Evolutionary conservation across 2,113 vertebrate genomes (phyloP).

Genomic region (Rhinolophus ferrumequinum): DNA sequence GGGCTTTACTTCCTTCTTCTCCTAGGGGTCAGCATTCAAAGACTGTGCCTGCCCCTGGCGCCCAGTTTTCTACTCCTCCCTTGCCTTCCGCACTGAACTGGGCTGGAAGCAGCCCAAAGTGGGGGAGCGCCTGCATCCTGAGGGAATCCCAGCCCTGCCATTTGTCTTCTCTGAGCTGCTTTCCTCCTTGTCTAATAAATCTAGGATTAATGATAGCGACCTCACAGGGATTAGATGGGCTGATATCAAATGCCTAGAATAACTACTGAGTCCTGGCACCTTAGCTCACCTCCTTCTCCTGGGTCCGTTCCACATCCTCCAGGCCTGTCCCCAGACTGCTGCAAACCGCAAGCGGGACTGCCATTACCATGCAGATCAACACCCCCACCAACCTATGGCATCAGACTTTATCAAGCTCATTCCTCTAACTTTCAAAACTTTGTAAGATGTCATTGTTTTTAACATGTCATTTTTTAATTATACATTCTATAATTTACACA

Average conservation of each 20-base stretch:
- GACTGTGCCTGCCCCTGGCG: neutral
- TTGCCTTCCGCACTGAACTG: neutral
- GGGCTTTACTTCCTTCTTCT: neutral
- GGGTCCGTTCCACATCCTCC: neutral
- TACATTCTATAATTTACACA: neutral
- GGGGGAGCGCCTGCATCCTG: neutral
- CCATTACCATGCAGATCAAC: neutral
- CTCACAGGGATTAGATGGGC: neutral
- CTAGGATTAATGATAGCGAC: neutral
- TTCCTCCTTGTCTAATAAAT: neutral
- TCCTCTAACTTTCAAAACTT: neutral
- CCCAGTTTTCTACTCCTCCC: neutral
- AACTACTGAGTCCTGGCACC: neutral
- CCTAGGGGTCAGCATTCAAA: neutral
- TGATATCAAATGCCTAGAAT: neutral
- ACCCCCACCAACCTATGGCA: neutral
- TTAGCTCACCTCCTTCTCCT: neutral
- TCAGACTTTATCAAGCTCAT: neutral
- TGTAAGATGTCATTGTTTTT: neutral
- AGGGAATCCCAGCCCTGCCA: neutral
- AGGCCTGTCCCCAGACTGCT: neutral
- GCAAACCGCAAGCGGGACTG: neutral
- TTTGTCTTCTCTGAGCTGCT: neutral
- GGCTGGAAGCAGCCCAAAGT: neutral
- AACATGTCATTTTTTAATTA: neutral